Percentiles rank a stretch among this genome's conserved stretches.
phyloP scores from a whole-genome alignment of 1,140 invertebrate genomes.

The Pseudomyrmex flavicornis region DNA sequence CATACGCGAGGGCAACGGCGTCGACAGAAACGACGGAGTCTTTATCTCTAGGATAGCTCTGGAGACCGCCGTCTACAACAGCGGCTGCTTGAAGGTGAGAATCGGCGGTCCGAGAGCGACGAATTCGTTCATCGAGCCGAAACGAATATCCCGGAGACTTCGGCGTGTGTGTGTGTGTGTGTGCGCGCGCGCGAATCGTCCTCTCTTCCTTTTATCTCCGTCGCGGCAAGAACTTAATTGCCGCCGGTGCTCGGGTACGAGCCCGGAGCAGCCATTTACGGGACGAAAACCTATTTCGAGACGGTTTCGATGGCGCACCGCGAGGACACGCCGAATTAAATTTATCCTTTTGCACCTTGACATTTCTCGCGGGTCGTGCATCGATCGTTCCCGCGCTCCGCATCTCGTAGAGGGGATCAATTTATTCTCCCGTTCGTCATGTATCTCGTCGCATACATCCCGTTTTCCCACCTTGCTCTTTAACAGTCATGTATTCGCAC shows the following conservation, averaged over 20 bases:
- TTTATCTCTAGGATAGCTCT: slow-evolving; percentile 99
- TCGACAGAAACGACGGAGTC: slow-evolving; percentile 96
- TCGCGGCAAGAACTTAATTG: slow-evolving; percentile 40
- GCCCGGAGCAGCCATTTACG: slow-evolving; percentile 20
- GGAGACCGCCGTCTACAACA: slow-evolving; percentile 98
- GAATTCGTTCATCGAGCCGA: no score
- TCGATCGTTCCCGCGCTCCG: slow-evolving; percentile 26
- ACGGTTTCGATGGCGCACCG: not conserved
- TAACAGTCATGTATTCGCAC: slow-evolving; percentile 27
- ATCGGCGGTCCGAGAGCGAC: not conserved
- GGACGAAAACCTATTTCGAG: slow-evolving; percentile 30
- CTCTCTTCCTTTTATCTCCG: not conserved
- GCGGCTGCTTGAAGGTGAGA: slow-evolving; percentile 94
- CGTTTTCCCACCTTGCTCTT: not conserved
- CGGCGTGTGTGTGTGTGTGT: no score
- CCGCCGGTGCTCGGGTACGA: not conserved
- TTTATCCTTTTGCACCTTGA: slow-evolving; percentile 60
- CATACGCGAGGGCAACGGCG: slow-evolving; percentile 98
- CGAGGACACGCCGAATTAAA: slow-evolving; percentile 34
- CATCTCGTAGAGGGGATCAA: no score
- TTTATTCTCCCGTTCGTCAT: slow-evolving; percentile 21
- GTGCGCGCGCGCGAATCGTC: slow-evolving; percentile 7
- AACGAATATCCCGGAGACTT: no score
- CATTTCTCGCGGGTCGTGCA: slow-evolving; percentile 44
- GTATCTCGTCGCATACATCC: not conserved